Evolutionary conservation across 53 echinoderm and acorn worm genomes (phyloP), one percentile per base, ranked within the genome.

Genomic region (Holothuria leucospilota): DNA sequence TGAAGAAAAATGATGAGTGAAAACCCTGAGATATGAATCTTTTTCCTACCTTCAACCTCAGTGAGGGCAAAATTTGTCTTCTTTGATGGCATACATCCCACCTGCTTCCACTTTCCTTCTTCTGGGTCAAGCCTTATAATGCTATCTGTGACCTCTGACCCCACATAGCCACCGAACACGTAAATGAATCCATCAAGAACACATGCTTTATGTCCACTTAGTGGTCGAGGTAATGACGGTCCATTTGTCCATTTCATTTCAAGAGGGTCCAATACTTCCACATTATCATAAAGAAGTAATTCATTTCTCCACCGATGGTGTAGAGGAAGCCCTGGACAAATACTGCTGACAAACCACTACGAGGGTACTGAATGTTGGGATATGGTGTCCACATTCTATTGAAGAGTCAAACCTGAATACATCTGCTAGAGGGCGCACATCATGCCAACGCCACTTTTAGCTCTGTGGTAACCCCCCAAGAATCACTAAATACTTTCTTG

Each of bases 251-350:
- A 96, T 25, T 90, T 75, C 39, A 93, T 91, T 51, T 87, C 88
- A 3, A 96, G 86, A 12, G 92, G 84, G 64, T 96, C 97, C 29
- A 87, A 81, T 77, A 77, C 85, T 71, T 96, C 97, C 7, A 96
- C 94, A 51, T 77, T 96, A 75, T 94, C 88, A 51, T 93, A 91
- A 13, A 96, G 88, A 14, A 96, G 91, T 24, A 91, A 88, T 51
- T 96, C 97, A 51, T 90, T 87, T 96, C 97, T 16, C 97, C 97
- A 23, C 97, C 97, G 2, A 96, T 91, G 4, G 92, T 88, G 64
- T 94, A 96, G 29, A 96, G 82, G 26, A 93, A 91, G 46, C 97
- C 97, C 39, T 93, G 87, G 0, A 94, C 61, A 24, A 85, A 71
- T 2, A 79, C 94, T 3, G 88, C 91, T 27, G 85, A 89, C 39